Evolutionary conservation across 1,140 invertebrate genomes (phyloP), one percentile per base, ranked within the genome.

Genomic region (Arctopsyche grandis): DNA sequence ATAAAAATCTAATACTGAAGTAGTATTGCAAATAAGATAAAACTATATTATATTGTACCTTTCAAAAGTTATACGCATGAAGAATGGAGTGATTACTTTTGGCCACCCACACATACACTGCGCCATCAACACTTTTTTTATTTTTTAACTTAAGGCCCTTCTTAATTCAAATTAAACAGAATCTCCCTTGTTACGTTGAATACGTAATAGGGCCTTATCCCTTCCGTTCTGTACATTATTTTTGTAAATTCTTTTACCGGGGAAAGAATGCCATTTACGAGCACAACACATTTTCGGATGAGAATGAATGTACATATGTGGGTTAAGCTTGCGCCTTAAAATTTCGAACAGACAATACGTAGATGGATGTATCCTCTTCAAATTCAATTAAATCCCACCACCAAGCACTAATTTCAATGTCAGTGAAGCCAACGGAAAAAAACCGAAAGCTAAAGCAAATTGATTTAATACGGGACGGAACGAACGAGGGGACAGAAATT

Each of bases 111-210:
- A n/a, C n/a, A n/a, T n/a, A n/a, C n/a, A n/a, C n/a, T 38, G 29
- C 29, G 7, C 29, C 1, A 38, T 38, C 29, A n/a, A 38, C 29
- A 38, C 29, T 60, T 60, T 60, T 60, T 9, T 60, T 60, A 3
- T 22, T 16, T 5, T 52, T 16, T 52, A 12, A 52, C 10, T 52
- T 52, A 4, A 22, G 24, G 9, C 19, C 21, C 58, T n/a, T n/a
- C n/a, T 24, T 12, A 7, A 22, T 66, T 66, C 24, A 66, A 66
- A 66, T 66, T 66, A 66, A 66, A 66, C 63, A 22, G 21, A 22
- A 66, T 66, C 63, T 10, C 22, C 0, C 63, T 66, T 14, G 21
- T 66, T 66, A 66, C 63, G 63, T 66, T 66, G 63, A 66, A 66
- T 66, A 66, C 24, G 63, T 66, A 66, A 66, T 66, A 26, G 9